Evolutionary conservation across 2,888 invertebrate species (phyloP), one percentile per base, ranked within the genome.

Genomic region (Hyposoter didymator): DNA sequence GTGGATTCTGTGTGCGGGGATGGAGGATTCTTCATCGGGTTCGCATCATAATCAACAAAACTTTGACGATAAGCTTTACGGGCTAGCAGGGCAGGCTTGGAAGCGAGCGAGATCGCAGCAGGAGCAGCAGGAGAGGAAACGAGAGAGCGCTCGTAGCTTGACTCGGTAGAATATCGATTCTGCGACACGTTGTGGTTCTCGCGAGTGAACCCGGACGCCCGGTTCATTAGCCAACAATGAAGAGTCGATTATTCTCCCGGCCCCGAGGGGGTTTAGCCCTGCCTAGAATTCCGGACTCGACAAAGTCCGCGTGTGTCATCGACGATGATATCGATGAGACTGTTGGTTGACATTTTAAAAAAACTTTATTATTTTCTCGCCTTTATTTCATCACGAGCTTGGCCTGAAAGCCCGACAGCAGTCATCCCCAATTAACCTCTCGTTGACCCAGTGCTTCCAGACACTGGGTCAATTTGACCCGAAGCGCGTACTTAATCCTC

Each of bases 141-240:
- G 75, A 64, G 75, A 75, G 32, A 35, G 35, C 73, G 28, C 73
- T 69, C 19, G 52, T 73, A 67, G 78, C 78, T 78, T 78, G 28
- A 47, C 66, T 80, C 52, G 66, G 73, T 78, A 70, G 75, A 82
- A 72, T 85, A 85, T 85, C 82, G 85, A 85, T 85, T 79, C 55
- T 45, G 74, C 69, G 78, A 85, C 82, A 73, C 78, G 70, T 78
- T 79, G 82, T 73, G 73, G 70, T 70, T 82, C 82, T 82, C 78
- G 82, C 78, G 82, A 75, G 85, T 85, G 78, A 85, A 85, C 78
- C 78, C 85, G 82, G 82, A 78, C 85, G 74, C 78, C 69, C 74
- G 82, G 85, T 85, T 85, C 82, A 85, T 85, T 85, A 85, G 85
- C 82, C 85, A 85, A 79, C 82, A 85, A 82, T 85, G 82, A 85